Percentiles rank a stretch among this genome's conserved stretches.
phyloP scores from a whole-genome alignment of 2,888 invertebrate species.

The Melieria crassipennis region DNA sequence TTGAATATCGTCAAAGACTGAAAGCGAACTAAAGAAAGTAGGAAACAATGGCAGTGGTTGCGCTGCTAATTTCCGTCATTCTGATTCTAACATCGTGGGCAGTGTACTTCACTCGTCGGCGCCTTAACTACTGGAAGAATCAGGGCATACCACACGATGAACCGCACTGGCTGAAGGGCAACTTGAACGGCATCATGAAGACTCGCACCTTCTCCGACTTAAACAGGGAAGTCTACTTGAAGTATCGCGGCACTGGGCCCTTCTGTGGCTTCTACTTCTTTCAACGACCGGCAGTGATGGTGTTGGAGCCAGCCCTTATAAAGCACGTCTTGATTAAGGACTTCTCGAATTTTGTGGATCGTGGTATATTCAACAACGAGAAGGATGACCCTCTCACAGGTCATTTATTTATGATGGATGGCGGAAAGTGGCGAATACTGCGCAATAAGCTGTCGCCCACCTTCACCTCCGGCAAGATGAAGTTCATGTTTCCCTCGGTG shows the following conservation, averaged over 20 bases:
- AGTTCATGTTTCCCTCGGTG: constrained; percentile 52
- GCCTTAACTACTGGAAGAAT: constrained; percentile 40
- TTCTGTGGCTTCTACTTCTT: constrained; percentile 55
- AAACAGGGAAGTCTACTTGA: constrained; percentile 44
- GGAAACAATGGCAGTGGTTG: constrained; percentile 26
- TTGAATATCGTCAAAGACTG: background rate
- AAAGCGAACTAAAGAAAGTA: background rate
- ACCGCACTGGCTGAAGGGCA: constrained; percentile 39
- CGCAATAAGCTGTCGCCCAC: constrained; percentile 52
- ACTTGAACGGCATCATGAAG: constrained; percentile 35
- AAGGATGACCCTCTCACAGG: constrained; percentile 42
- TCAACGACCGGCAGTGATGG: constrained; percentile 41
- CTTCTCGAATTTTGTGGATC: constrained; percentile 40
- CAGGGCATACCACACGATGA: constrained; percentile 38
- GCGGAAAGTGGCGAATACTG: constrained; percentile 59
- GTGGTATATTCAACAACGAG: constrained; percentile 43
- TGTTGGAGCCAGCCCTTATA: constrained; percentile 32
- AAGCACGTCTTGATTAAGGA: constrained; percentile 39
- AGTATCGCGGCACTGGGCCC: constrained; percentile 51
- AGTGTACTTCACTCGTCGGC: constrained; percentile 28
- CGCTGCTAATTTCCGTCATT: constrained; percentile 17
- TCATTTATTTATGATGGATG: constrained; percentile 53
- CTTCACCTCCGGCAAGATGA: constrained; percentile 57
- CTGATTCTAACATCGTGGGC: constrained; percentile 11
- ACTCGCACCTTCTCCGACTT: constrained; percentile 37